Evolutionary conservation across 2,888 invertebrate genomes (phyloP).

Genomic region (Lithosia quadra): DNA sequence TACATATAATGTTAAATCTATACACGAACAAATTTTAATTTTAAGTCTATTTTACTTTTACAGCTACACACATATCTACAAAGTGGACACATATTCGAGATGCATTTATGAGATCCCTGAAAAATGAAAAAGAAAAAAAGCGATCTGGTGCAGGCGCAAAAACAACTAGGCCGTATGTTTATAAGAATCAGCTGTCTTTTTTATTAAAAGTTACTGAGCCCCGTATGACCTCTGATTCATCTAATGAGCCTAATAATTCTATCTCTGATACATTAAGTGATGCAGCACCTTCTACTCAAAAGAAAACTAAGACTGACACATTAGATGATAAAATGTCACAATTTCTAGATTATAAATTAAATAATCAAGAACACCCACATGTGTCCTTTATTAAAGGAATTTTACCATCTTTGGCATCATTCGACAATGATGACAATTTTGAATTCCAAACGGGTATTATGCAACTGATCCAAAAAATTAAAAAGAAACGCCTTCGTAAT

Average conservation of each 20-base stretch:
- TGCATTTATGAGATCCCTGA: slow-evolving; percentile 21
- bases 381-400: slow-evolving; percentile 24
- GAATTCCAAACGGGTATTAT: slow-evolving; percentile 23
- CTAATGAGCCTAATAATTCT: slow-evolving; percentile 21
- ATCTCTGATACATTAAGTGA: slow-evolving; percentile 17
- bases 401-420: slow-evolving; percentile 13
- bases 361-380: slow-evolving; percentile 19
- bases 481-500: slow-evolving; percentile 21
- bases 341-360: slow-evolving; percentile 19
- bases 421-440: neutral
- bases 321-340: slow-evolving; percentile 22
- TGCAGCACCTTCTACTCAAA: slow-evolving; percentile 22
- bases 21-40: slow-evolving; percentile 3
- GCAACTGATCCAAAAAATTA: slow-evolving; percentile 21
- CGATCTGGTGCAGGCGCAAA: slow-evolving; percentile 22
- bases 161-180: slow-evolving; percentile 21
- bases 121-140: slow-evolving; percentile 21
- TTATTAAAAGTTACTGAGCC: slow-evolving; percentile 22
- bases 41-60: slow-evolving; percentile 22
- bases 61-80: slow-evolving; percentile 21
- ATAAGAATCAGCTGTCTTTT: slow-evolving; percentile 19
- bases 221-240: slow-evolving; percentile 20
- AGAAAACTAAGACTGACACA: slow-evolving; percentile 20
- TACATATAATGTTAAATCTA: too few species aligned
- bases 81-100: slow-evolving; percentile 22